Conservation (phyloP, 2,113 vertebrate species). For the Coracopsis vasa region DNA sequence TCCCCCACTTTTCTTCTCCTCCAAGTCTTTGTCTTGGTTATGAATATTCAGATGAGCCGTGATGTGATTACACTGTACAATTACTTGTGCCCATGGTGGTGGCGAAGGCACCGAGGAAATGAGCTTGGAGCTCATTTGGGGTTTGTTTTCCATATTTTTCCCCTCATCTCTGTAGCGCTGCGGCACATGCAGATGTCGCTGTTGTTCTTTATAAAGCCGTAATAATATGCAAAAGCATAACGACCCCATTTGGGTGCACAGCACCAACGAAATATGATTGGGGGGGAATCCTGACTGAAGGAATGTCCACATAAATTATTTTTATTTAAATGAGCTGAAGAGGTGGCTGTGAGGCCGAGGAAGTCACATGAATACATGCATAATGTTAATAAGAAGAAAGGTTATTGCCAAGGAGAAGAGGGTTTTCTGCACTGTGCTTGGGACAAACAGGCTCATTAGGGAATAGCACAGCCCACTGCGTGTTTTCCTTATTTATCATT, state of each 20-base stretch:
- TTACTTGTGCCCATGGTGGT: slow-evolving; percentile 82
- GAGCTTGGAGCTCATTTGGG: slow-evolving; percentile 53
- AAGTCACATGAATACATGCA: slow-evolving; percentile 85
- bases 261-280: slow-evolving; percentile 69
- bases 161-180: slow-evolving; percentile 78
- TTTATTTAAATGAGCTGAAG: slow-evolving; percentile 77
- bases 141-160: slow-evolving; percentile 64
- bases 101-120: slow-evolving; percentile 44
- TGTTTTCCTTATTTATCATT: slow-evolving; percentile 55
- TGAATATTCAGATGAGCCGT: slow-evolving; percentile 86
- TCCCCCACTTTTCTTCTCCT: slow-evolving; percentile 62
- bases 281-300: slow-evolving; percentile 75
- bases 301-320: slow-evolving; percentile 84
- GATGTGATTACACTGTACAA: slow-evolving; percentile 86
- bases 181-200: slow-evolving; percentile 99
- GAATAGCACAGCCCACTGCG: slow-evolving; percentile 49
- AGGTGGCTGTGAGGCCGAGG: slow-evolving; percentile 72
- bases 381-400: slow-evolving; percentile 86
- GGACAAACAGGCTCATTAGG: slow-evolving; percentile 73
- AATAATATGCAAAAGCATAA: slow-evolving; percentile 85
- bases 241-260: slow-evolving; percentile 73
- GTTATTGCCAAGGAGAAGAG: slow-evolving; percentile 72
- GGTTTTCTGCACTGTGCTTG: slow-evolving; percentile 50
- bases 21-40: slow-evolving; percentile 79
- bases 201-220: slow-evolving; percentile 95